Evolutionary conservation across 2,888 invertebrate genomes (phyloP), one percentile per base, ranked within the genome.

Genomic region (Thera britannica): DNA sequence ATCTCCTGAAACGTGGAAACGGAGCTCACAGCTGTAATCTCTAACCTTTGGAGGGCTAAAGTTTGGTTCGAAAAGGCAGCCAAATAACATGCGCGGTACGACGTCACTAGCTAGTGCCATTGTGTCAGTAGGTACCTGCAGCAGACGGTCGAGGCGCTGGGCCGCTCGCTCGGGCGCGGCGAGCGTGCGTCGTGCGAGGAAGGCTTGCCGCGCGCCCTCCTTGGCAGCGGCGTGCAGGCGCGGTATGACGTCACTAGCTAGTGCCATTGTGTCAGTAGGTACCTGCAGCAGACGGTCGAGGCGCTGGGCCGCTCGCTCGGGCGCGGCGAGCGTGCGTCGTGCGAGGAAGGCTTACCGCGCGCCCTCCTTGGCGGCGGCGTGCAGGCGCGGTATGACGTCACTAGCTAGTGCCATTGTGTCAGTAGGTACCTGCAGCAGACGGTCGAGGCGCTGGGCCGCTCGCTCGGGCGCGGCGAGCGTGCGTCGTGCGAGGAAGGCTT

Each of bases 1-100:
- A 84, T 62, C 36, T 83, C 83, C 84, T 84, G 68, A 38, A 59
- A 38, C 7, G 9, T 8, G 7, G n/a, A 44, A 54, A 44, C 11
- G 23, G 6, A 52, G 54, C 8, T 11, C 9, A 11, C 6, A 23
- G 35, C 11, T 11, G 35, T 55, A 11, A 55, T 34, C 36, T 34
- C 2, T 46, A 9, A 2, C 8, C 2, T 46, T 44, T 46, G 44
- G 44, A 46, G 44, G 4, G 4, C 23, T 23, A 23, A 41, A 41
- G 2, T 41, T 4, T 41, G 7, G 41, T 38, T 1, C 41, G 41
- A 41, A 5, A 5, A 41, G 7, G 41, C 41, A 2, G 7, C 41
- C 41, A 41, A 2, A 41, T 6, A 3, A 38, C 66, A 74, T 48
- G 72, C 23, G 23, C 23, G 23, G 23, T 23, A 23, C 1, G 23